phyloP scores from a whole-genome alignment of 2,888 invertebrate species.

The Apodemia duryi region DNA sequence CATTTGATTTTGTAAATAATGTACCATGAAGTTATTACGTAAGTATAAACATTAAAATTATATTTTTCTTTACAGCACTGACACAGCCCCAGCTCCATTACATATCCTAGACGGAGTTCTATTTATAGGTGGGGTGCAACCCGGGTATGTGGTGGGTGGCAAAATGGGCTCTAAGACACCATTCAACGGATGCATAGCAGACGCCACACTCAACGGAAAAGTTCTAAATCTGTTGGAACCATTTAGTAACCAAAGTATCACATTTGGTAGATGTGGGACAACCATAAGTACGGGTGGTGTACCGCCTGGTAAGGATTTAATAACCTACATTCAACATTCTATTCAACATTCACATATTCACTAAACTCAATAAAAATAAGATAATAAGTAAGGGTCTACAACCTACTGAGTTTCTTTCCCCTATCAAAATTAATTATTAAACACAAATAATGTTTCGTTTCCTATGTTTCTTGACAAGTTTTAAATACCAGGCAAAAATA shows the following conservation, averaged over 20 bases:
- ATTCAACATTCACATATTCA: too few relatives aligned
- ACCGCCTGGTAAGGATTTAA: slow-evolving; percentile 45
- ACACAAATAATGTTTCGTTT: too few relatives aligned
- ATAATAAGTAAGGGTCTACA: too few relatives aligned
- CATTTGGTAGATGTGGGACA: slow-evolving; percentile 52
- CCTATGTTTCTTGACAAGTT: too few relatives aligned
- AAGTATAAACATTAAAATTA: slow-evolving; percentile 9
- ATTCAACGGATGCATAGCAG: slow-evolving; percentile 95
- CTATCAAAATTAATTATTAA: too few relatives aligned
- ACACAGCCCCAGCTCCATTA: slow-evolving; percentile 77
- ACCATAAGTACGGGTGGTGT: slow-evolving; percentile 57
- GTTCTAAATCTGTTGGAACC: slow-evolving; percentile 58
- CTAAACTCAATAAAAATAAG: too few relatives aligned
- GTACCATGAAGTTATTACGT: too few relatives aligned
- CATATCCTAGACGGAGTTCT: slow-evolving; percentile 84
- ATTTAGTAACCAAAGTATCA: slow-evolving; percentile 51
- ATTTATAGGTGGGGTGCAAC: slow-evolving; percentile 92
- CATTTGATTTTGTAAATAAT: neutral
- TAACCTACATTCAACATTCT: too few relatives aligned
- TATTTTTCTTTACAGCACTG: slow-evolving; percentile 56
- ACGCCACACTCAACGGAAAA: slow-evolving; percentile 92
- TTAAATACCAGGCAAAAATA: too few relatives aligned
- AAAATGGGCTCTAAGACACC: slow-evolving; percentile 79
- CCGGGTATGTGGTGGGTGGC: slow-evolving; percentile 74
- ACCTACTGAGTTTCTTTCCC: too few relatives aligned